Evolutionary conservation across 1,140 invertebrate species (phyloP).

Genomic region (Physella acuta): DNA sequence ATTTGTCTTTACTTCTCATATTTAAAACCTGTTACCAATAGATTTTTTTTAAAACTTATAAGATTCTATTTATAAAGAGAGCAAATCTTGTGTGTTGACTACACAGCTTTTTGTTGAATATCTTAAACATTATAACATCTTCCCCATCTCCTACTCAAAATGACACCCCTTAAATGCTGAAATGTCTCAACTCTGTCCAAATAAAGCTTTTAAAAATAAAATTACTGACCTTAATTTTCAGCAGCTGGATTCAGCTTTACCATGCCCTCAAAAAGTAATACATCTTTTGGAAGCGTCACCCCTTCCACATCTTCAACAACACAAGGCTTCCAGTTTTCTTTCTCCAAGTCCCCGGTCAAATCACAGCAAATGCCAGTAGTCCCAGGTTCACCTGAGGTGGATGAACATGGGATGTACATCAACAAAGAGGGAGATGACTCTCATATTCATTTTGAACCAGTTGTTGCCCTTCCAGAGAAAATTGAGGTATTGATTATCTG

Average conservation of each 20-base stretch:
- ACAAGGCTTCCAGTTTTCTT: constrained; percentile 14
- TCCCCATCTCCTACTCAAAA: too few relatives aligned
- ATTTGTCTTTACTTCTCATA: too few relatives aligned
- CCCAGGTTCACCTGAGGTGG: constrained; percentile 49
- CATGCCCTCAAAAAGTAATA: constrained; percentile 11
- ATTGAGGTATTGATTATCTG: constrained; percentile 69
- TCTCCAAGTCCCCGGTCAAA: constrained; percentile 6
- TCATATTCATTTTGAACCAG: constrained; percentile 82
- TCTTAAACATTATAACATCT: too few relatives aligned
- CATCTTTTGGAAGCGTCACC: background rate
- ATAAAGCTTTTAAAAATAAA: too few relatives aligned
- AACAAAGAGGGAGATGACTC: constrained; percentile 70
- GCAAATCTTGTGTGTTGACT: too few relatives aligned
- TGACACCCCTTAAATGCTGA: too few relatives aligned
- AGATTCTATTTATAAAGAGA: too few relatives aligned
- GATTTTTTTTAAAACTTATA: too few relatives aligned
- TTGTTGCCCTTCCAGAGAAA: constrained; percentile 77
- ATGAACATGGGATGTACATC: constrained; percentile 81
- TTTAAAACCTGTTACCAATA: too few relatives aligned
- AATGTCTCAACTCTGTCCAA: too few relatives aligned
- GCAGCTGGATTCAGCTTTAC: constrained; percentile 21
- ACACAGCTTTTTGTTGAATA: too few relatives aligned
- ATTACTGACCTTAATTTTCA: constrained; percentile 1
- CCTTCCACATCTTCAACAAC: constrained; percentile 1
- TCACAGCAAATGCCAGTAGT: too few relatives aligned